A percentile compares a stretch with the other conserved stretches of the same genome.
Conservation (phyloP, 2,113 vertebrate genomes). For the Phaetusa simplex region DNA sequence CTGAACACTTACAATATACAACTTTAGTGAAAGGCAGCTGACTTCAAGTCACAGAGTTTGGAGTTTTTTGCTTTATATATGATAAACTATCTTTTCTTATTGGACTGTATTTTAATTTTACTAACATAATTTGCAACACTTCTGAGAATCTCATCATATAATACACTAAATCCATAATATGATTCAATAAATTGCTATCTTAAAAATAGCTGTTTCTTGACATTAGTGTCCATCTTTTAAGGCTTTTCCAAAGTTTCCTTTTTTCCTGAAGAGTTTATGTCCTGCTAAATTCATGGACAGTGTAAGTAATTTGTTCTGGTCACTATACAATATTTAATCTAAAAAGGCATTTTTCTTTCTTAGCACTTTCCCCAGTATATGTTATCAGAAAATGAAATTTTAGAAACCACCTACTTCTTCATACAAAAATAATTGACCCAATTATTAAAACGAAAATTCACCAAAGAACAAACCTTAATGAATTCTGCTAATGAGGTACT, state of each 20-base stretch:
- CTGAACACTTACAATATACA: not conserved
- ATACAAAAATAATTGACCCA: not conserved
- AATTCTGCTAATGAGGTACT: not conserved
- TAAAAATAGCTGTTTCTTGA: not conserved
- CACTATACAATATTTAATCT: not conserved
- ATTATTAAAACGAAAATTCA: not conserved
- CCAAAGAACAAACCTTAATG: not conserved
- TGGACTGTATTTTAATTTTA: not conserved
- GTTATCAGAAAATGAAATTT: not conserved
- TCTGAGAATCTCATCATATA: not conserved
- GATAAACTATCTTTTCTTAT: not conserved
- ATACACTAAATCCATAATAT: not conserved
- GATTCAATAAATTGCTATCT: not conserved
- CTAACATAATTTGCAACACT: not conserved
- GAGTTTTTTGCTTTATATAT: not conserved
- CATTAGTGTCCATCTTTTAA: not conserved
- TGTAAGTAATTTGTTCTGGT: not conserved
- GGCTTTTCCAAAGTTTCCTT: not conserved
- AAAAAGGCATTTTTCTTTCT: not conserved
- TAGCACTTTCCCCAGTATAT: not conserved
- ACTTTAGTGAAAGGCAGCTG: not conserved
- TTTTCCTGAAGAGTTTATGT: not conserved
- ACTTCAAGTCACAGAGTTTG: not conserved
- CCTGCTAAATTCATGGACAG: not conserved
- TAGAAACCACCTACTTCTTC: not conserved